phyloP scores from a whole-genome alignment of 1,140 invertebrate species.

The Geopemphigus sp. region DNA sequence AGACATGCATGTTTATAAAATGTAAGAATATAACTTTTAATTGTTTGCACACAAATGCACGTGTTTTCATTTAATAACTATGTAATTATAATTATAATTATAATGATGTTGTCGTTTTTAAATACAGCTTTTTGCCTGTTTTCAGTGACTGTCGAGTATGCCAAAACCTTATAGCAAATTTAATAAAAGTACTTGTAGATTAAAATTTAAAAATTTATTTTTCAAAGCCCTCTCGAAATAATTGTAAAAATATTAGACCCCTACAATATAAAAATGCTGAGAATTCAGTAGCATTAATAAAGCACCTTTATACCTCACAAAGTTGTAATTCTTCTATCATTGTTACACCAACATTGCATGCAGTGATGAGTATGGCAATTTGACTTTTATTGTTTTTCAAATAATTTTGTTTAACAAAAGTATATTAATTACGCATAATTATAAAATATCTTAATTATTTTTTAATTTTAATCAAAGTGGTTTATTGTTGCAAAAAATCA shows the following conservation, averaged over 20 bases:
- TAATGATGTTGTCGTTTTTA: neutral
- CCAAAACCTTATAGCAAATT: no score
- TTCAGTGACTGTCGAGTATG: no score
- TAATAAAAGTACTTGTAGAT: no score
- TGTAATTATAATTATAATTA: no score
- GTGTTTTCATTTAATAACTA: neutral
- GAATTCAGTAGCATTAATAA: no score
- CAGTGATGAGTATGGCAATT: neutral
- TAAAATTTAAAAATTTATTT: no score
- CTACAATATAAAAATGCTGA: no score
- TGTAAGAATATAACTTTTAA: neutral
- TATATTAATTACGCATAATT: neutral
- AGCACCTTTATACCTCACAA: no score
- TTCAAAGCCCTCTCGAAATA: no score
- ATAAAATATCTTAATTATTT: neutral
- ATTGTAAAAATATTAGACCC: no score
- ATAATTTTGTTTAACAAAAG: neutral
- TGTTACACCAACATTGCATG: neutral
- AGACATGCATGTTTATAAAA: neutral
- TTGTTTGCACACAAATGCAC: neutral
- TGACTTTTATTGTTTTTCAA: neutral
- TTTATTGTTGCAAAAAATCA: conserved; percentile 9
- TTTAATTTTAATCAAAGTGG: neutral
- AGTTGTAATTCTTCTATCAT: no score
- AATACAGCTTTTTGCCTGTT: no score